Base-by-base conservation (phyloP, 2,113 vertebrate genomes). In the Hippolais icterina region DNA sequence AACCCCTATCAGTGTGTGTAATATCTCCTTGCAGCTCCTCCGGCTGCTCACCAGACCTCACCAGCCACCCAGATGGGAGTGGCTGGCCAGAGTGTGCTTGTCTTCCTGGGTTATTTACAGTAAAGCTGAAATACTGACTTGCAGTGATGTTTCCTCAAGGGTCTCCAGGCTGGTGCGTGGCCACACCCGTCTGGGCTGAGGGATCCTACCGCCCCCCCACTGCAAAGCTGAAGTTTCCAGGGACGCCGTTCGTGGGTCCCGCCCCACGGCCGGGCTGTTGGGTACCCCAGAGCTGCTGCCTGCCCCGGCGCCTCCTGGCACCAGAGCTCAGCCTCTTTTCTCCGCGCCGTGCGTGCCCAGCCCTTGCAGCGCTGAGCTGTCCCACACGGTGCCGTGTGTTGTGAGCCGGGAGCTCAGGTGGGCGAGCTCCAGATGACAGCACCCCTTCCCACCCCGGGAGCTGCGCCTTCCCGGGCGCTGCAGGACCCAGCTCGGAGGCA, bases 321-420 rank as follows among this genome's bases (percentile, higher is more conserved):
- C 15, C 66, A 33, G 28, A 50, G 31, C n/a, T 83, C 77, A 19
- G 61, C 18, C 25, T 46, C 49, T 41, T 68, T 57, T 23, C 54
- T 33, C 46, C 2, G 39, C 20, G 9, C 29, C 9, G 2, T 3
- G 22, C 2, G 6, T 2, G 12, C 33, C 13, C 28, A 21, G 9
- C 25, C 39, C 35, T 3, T 2, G 63, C 4, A 1, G 17, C 6
- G 69, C 44, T 0, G 1, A 31, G 41, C 42, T 35, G 65, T 52
- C 56, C 25, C 87, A 39, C 70, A 46, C 50, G 20, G 39, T 0
- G 39, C 23, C 23, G 1, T 1, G 18, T 21, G 72, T 12, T 31
- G 41, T 1, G 52, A 46, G 54, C 37, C 1, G 1, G 39, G 19
- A 25, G 37, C 44, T 46, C 37, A 6, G 39, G 42, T 22, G 52